Conservation (phyloP, 2,797 vertebrate genomes). For the Spea hammondii region DNA sequence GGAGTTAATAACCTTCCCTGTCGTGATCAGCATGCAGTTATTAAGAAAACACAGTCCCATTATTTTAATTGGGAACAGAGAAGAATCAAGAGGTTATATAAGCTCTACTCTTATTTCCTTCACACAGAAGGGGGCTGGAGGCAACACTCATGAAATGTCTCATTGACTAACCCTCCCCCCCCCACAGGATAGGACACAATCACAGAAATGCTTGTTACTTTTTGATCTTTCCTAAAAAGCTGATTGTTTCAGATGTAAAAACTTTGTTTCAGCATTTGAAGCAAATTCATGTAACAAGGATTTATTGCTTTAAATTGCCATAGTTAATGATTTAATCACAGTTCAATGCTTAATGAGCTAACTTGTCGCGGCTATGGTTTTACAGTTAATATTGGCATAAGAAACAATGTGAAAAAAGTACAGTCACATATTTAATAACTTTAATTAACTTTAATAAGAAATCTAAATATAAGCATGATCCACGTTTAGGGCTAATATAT, state of each 20-base stretch:
- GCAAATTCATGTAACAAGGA: too few relatives aligned
- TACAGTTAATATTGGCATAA: too few relatives aligned
- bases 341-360: too few relatives aligned
- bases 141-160: conserved; percentile 21
- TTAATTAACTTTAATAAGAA: too few relatives aligned
- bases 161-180: not conserved
- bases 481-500: too few relatives aligned
- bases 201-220: conserved; percentile 22
- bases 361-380: too few relatives aligned
- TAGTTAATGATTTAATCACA: too few relatives aligned
- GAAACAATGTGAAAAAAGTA: too few relatives aligned
- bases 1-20: conserved; percentile 51
- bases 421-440: too few relatives aligned
- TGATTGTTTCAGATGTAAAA: conserved; percentile 20
- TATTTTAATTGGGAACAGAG: conserved; percentile 52
- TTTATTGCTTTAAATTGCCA: too few relatives aligned
- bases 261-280: not conserved
- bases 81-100: conserved; percentile 46
- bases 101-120: conserved; percentile 34
- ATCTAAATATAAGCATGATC: too few relatives aligned
- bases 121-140: conserved; percentile 25
- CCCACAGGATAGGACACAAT: conserved; percentile 10
- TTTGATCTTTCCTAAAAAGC: conserved; percentile 18
- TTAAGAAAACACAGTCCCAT: conserved; percentile 54
- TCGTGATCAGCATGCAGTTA: conserved; percentile 52